phyloP scores from a whole-genome alignment of 2,888 invertebrate species.

The Vanessa cardui region DNA sequence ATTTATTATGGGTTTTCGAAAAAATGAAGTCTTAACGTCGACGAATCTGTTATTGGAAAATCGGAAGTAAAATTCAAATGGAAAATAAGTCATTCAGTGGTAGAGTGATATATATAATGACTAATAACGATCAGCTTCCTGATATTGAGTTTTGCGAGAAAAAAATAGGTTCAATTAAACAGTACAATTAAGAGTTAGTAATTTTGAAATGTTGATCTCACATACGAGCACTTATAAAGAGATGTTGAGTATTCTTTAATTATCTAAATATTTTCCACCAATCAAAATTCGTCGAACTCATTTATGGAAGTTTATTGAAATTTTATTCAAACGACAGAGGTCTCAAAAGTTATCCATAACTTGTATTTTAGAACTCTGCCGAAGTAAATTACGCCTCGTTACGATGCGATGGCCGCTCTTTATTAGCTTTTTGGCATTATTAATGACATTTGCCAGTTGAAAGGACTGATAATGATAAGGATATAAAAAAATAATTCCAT shows the following conservation, averaged over 20 bases:
- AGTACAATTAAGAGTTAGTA: too few relatives aligned
- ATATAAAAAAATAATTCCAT: neutral
- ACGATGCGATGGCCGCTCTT: slow-evolving; percentile 53
- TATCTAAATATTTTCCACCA: slow-evolving; percentile 63
- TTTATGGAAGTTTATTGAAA: slow-evolving; percentile 71
- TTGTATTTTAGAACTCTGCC: slow-evolving; percentile 67
- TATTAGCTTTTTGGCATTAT: slow-evolving; percentile 49
- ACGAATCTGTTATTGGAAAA: too few relatives aligned
- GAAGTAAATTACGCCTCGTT: slow-evolving; percentile 69
- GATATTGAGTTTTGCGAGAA: too few relatives aligned
- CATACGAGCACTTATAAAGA: too few relatives aligned
- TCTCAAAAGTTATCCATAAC: slow-evolving; percentile 63
- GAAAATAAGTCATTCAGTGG: too few relatives aligned
- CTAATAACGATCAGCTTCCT: too few relatives aligned
- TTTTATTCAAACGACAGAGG: slow-evolving; percentile 74
- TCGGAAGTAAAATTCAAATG: too few relatives aligned
- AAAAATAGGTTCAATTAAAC: too few relatives aligned
- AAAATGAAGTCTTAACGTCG: too few relatives aligned
- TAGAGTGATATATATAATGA: too few relatives aligned
- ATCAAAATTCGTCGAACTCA: slow-evolving; percentile 72
- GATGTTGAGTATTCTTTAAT: slow-evolving; percentile 24
- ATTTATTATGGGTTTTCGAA: too few relatives aligned
- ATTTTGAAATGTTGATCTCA: too few relatives aligned
- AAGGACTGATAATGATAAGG: slow-evolving; percentile 25
- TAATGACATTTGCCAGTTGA: slow-evolving; percentile 36